These are phyloP conservation scores for Scrobipalpa costella DNA, from an alignment of 2,888 invertebrate species.

Conservation along the genomic window DNA sequence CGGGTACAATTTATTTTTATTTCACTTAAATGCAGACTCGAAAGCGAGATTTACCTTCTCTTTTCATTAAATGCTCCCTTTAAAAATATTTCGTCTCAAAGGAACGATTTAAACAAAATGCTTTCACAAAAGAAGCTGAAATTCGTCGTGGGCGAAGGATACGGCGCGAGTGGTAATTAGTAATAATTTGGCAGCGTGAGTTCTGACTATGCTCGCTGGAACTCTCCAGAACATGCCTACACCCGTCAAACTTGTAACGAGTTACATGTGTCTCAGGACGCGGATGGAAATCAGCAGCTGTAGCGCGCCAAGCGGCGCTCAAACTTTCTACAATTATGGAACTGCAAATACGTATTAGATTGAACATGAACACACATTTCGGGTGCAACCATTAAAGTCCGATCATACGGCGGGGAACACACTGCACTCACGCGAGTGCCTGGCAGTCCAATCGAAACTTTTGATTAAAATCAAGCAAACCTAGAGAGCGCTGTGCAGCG, in stretches of 20 bases:
- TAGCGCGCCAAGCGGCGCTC: conserved; percentile 39
- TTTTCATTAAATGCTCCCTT: conserved; percentile 59
- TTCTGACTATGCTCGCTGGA: conserved; percentile 30
- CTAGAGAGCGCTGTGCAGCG: conserved; percentile 46
- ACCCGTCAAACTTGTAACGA: conserved; percentile 61
- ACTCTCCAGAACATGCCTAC: conserved; percentile 40
- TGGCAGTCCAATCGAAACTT: conserved; percentile 77
- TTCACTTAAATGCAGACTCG: conserved; percentile 69
- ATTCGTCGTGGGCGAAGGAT: background rate
- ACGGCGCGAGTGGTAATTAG: conserved; percentile 18
- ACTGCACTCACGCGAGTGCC: conserved; percentile 63
- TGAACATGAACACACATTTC: conserved; percentile 70
- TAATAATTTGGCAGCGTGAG: conserved; percentile 26
- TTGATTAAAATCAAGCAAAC: conserved; percentile 81
- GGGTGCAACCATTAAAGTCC: conserved; percentile 64
- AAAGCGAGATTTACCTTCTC: conserved; percentile 67
- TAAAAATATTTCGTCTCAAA: conserved; percentile 38
- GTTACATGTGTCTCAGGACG: conserved; percentile 53
- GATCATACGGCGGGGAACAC: conserved; percentile 54
- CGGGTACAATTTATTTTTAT: conserved; percentile 77
- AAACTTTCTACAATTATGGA: conserved; percentile 69
- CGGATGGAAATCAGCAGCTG: conserved; percentile 37
- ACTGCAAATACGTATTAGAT: conserved; percentile 71
- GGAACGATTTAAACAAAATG: conserved; percentile 18
- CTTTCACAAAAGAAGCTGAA: conserved; percentile 2